These are phyloP conservation scores for Acropternis orthonyx DNA, from an alignment of 2,797 vertebrate genomes.

Conservation along the genomic window DNA sequence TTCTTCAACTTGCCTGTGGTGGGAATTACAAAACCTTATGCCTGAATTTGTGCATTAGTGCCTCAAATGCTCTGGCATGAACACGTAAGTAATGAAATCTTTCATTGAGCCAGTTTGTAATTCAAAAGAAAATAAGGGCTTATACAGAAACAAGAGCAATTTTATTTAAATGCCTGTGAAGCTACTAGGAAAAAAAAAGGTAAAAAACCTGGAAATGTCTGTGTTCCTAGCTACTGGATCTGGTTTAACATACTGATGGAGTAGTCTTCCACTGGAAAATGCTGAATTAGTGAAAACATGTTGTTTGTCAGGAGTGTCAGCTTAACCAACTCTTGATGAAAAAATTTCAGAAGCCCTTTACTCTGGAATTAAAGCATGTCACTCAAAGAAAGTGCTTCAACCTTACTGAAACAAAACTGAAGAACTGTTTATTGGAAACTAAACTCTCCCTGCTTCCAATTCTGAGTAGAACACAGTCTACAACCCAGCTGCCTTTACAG, in stretches of 20 bases:
- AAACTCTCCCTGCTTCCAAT: not conserved
- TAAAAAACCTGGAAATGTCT: not conserved
- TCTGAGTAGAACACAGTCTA: not conserved
- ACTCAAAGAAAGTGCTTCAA: not conserved
- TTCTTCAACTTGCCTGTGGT: not conserved
- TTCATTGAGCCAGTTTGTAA: not conserved
- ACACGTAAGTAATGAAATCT: not conserved
- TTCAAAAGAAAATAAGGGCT: not conserved
- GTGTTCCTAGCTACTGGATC: not conserved
- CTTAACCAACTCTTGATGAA: not conserved
- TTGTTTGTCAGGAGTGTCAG: not conserved
- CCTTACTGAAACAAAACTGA: not conserved
- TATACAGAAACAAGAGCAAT: not conserved
- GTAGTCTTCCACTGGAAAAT: slow-evolving; percentile 1
- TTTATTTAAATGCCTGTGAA: not conserved
- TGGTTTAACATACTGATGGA: not conserved
- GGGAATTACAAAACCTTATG: not conserved
- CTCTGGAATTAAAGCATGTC: not conserved
- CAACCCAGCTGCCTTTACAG: not conserved
- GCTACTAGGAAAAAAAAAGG: not conserved
- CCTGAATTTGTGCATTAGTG: not conserved
- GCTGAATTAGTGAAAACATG: not conserved
- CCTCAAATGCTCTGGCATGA: not conserved
- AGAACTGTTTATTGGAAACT: not conserved
- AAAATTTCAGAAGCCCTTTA: not conserved